These are phyloP conservation scores for Sturmia bella DNA, from an alignment of 2,888 invertebrate genomes.

Conservation along the genomic window DNA sequence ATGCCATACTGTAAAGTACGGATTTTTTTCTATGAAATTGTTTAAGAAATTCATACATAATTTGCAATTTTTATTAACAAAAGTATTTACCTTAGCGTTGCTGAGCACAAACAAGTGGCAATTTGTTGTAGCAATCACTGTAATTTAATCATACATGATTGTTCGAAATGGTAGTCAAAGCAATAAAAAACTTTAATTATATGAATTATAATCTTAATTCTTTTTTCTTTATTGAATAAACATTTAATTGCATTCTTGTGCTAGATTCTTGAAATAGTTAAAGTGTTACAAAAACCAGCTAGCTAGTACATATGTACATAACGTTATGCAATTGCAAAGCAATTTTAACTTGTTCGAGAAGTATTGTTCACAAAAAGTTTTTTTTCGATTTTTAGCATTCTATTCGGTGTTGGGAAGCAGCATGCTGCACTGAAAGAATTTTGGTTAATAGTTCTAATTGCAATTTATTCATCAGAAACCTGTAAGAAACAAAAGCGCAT, in stretches of 20 bases:
- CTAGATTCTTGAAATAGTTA: slow-evolving; percentile 51
- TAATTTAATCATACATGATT: slow-evolving; percentile 55
- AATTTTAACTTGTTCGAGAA: not conserved
- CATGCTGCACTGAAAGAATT: too few relatives aligned
- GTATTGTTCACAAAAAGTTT: not conserved
- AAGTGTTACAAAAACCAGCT: not conserved
- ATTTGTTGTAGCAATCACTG: slow-evolving; percentile 52
- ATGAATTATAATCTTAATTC: slow-evolving; percentile 41
- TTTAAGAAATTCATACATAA: slow-evolving; percentile 3
- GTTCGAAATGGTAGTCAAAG: slow-evolving; percentile 30
- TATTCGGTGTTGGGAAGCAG: too few relatives aligned
- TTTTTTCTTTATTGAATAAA: slow-evolving; percentile 13
- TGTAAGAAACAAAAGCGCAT: too few relatives aligned
- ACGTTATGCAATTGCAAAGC: not conserved
- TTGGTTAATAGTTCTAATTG: too few relatives aligned
- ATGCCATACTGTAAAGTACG: slow-evolving; percentile 24
- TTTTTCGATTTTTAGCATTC: too few relatives aligned
- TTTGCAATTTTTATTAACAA: slow-evolving; percentile 18
- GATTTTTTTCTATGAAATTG: slow-evolving; percentile 22
- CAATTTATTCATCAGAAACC: too few relatives aligned
- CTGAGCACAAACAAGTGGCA: slow-evolving; percentile 19
- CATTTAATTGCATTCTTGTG: slow-evolving; percentile 54
- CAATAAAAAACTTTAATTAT: slow-evolving; percentile 47
- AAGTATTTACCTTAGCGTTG: slow-evolving; percentile 7
- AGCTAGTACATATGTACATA: not conserved